Conservation (phyloP, 2,888 invertebrate genomes). For the Neoascia interrupta region DNA sequence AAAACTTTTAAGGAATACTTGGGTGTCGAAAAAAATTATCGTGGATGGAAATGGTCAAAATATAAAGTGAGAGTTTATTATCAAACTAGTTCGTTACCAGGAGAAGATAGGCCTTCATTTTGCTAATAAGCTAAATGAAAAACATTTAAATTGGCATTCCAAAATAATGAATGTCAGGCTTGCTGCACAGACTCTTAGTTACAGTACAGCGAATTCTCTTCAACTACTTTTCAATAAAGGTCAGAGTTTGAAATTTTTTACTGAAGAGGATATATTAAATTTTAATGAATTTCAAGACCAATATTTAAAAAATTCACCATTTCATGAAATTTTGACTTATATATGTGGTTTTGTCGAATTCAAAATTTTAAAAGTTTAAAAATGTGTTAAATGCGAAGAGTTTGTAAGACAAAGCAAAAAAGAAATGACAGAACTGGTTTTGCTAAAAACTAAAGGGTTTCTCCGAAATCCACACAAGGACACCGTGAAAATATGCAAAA, state of each 20-base stretch:
- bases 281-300: neutral
- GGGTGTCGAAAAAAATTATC: neutral
- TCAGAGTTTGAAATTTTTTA: too few species aligned
- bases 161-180: slow-evolving; percentile 2
- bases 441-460: too few species aligned
- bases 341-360: too few species aligned
- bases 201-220: neutral
- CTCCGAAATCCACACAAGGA: too few species aligned
- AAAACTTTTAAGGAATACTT: neutral
- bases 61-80: slow-evolving; percentile 6
- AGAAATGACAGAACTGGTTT: too few species aligned
- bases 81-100: neutral
- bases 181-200: slow-evolving; percentile 6
- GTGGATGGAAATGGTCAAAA: neutral
- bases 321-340: too few species aligned
- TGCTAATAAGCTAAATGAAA: neutral
- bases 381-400: too few species aligned
- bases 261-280: too few species aligned
- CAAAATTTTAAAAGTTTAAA: too few species aligned
- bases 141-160: neutral
- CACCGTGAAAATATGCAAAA: too few species aligned
- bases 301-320: neutral
- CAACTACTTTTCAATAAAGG: neutral
- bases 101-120: slow-evolving; percentile 1
- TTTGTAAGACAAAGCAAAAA: too few species aligned